These are phyloP conservation scores for Tachycineta bicolor DNA, from an alignment of 2,113 vertebrate genomes.

Conservation along the genomic window DNA sequence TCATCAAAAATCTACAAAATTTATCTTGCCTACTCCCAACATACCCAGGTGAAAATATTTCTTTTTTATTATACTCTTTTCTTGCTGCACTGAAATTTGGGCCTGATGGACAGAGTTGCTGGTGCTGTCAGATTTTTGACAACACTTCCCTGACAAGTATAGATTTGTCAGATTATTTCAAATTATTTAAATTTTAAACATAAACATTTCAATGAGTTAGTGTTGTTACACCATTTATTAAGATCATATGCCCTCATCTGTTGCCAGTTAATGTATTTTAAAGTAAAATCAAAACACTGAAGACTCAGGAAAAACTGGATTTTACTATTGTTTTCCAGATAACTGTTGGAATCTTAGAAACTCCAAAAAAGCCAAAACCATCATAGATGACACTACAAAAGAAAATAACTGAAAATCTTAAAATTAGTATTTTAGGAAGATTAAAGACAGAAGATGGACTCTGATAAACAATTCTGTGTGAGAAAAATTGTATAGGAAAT, in stretches of 20 bases:
- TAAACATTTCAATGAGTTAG: neutral
- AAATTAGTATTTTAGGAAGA: neutral
- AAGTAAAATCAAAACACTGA: neutral
- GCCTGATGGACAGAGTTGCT: neutral
- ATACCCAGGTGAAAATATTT: neutral
- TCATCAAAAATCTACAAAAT: neutral
- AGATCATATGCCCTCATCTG: neutral
- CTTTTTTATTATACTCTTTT: neutral
- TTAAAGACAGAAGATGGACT: neutral
- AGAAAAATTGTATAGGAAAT: neutral
- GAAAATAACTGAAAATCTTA: neutral
- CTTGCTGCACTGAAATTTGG: neutral
- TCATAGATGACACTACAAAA: neutral
- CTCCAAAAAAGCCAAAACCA: too few species aligned
- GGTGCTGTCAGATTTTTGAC: neutral
- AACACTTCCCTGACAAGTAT: neutral
- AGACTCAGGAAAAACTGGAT: neutral
- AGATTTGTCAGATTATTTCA: neutral
- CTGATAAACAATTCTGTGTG: neutral
- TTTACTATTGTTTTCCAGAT: neutral
- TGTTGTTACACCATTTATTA: neutral
- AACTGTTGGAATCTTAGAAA: neutral
- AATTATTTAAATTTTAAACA: neutral
- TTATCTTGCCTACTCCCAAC: fast-evolving
- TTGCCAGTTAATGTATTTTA: neutral